Evolutionary conservation across 2,888 invertebrate genomes (phyloP), one percentile per base, ranked within the genome.

Genomic region (Acronicta leporina): DNA sequence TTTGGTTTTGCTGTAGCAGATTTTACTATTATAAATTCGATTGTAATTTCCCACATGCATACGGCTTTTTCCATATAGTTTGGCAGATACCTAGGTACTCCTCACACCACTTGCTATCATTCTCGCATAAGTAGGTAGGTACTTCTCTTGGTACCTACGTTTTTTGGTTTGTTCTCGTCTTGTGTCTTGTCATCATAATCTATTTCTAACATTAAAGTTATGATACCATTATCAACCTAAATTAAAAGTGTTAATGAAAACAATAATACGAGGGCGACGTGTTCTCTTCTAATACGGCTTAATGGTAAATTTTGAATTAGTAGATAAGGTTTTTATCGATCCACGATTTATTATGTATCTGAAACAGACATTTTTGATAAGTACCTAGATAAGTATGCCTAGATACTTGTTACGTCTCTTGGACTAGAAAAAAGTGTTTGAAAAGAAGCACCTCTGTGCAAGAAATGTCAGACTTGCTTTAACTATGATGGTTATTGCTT

Each of bases 301-400:
- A 59, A 43, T 49, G 38, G 44, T 45, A 50, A 40, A 44, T 63
- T 56, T 56, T 43, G 14, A 57, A 68, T 67, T 50, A 67, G 47
- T 54, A 57, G 71, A 71, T 71, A 71, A 71, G 43, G 20, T 9
- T 43, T 54, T 59, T 55, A 69, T 63, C 41, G 10, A 14, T 2
- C 44, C 30, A 45, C 15, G 13, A 16, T 38, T 16, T 13, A 40
- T 10, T 47, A 67, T 47, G 50, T 20, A n/a, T 6, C 38, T 38
- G 38, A 16, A 63, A 43, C 13, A 47, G 25, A n/a, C 14, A 15
- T 41, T 33, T 9, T 33, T 9, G 33, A 7, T 47, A 57, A 20
- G 30, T n/a, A 20, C 20, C 20, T 20, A 20, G n/a, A n/a, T n/a
- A n/a, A n/a, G n/a, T n/a, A n/a, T n/a, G n/a, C 20, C 20, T 20